Conservation (phyloP, 2,113 vertebrate species). For the Agapornis roseicollis region DNA sequence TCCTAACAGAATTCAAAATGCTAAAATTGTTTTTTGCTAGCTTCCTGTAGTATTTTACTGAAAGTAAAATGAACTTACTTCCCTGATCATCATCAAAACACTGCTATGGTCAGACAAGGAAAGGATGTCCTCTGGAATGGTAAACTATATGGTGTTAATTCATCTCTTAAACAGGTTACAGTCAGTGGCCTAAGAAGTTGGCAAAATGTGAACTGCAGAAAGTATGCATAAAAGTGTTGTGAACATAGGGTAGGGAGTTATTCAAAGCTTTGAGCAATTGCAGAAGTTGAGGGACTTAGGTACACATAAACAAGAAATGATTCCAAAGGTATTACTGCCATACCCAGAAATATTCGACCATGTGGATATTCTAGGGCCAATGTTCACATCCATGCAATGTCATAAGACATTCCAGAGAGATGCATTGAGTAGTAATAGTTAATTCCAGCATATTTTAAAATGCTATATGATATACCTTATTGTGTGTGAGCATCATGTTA, state of each 20-base stretch:
- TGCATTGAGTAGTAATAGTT: background rate
- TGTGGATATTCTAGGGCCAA: background rate
- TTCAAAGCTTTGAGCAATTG: background rate
- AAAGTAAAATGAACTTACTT: background rate
- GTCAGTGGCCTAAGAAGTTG: background rate
- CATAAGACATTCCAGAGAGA: background rate
- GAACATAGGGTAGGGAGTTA: background rate
- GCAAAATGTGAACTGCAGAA: background rate
- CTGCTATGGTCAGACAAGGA: background rate
- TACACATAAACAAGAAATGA: background rate
- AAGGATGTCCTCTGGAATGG: background rate
- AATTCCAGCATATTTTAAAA: background rate
- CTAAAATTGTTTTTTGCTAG: background rate
- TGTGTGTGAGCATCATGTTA: background rate
- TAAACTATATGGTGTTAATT: background rate
- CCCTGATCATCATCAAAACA: background rate
- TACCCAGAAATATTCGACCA: background rate
- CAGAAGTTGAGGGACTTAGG: background rate
- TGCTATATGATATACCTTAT: background rate
- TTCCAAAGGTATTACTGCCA: background rate
- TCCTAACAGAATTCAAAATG: background rate
- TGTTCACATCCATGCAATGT: background rate
- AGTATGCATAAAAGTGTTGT: background rate
- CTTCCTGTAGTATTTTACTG: background rate
- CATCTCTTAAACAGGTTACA: background rate